phyloP scores from a whole-genome alignment of 2,113 vertebrate species.

The Chionomys nivalis region DNA sequence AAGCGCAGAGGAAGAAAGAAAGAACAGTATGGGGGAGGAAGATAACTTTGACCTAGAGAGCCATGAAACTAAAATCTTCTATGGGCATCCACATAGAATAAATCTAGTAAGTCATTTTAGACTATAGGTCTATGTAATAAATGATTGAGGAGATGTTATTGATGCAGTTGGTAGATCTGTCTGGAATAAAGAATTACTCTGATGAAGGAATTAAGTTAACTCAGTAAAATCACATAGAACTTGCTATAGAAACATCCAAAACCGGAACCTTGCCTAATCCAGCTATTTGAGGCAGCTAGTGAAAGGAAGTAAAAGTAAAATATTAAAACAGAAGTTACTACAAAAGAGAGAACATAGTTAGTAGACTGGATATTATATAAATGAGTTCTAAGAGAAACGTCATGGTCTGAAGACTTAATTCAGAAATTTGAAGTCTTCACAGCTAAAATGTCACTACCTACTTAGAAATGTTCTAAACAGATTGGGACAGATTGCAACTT shows the following conservation, averaged over 20 bases:
- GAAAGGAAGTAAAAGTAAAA: background rate
- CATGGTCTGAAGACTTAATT: background rate
- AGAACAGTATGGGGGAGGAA: constrained; percentile 22
- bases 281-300: background rate
- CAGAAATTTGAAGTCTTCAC: background rate
- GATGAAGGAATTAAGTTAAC: background rate
- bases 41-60: background rate
- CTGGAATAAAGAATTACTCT: background rate
- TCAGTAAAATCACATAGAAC: background rate
- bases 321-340: background rate
- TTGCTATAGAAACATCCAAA: background rate
- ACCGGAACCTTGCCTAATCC: background rate
- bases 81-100: background rate
- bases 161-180: background rate
- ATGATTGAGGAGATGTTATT: background rate
- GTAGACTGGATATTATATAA: background rate
- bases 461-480: background rate
- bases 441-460: background rate
- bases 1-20: background rate
- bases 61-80: constrained; percentile 38
- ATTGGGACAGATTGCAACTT: background rate
- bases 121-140: background rate
- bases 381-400: background rate
- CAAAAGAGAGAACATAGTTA: background rate
- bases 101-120: background rate